Conservation (phyloP, 2,797 vertebrate genomes). For the Argya squamiceps region DNA sequence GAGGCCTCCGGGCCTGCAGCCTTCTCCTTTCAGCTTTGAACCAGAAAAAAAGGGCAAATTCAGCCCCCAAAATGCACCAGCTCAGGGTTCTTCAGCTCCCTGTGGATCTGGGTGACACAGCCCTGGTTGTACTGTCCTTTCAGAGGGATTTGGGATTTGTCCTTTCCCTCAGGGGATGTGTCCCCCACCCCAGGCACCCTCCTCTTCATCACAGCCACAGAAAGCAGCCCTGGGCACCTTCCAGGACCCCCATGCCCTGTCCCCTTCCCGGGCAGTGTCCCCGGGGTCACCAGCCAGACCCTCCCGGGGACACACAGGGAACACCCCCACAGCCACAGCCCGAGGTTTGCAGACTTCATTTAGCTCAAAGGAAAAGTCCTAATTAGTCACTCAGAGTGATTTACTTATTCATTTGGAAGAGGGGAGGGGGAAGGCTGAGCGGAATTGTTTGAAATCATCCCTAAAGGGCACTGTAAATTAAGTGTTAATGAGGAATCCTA, state of each 20-base stretch:
- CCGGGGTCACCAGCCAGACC: background rate
- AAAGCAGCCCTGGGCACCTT: accelerated
- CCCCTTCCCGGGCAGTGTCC: background rate
- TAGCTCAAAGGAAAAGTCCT: slow-evolving; percentile 54
- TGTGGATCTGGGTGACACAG: background rate
- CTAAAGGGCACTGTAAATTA: slow-evolving; percentile 71
- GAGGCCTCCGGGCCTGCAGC: background rate
- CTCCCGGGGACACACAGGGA: background rate
- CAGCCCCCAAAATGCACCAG: background rate
- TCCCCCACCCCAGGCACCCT: accelerated
- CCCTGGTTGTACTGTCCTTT: accelerated
- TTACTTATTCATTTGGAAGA: slow-evolving; percentile 52
- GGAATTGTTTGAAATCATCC: slow-evolving; percentile 67
- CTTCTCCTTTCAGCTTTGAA: background rate
- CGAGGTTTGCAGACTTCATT: slow-evolving; percentile 8
- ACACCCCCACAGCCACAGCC: background rate
- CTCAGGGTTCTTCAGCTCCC: background rate
- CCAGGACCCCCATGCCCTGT: background rate
- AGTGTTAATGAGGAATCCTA: slow-evolving; percentile 69
- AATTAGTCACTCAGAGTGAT: slow-evolving; percentile 65
- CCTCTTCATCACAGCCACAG: background rate
- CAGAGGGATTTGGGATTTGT: background rate
- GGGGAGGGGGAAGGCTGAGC: background rate
- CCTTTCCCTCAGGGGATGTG: accelerated
- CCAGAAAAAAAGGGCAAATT: background rate